Conservation (phyloP, 2,113 vertebrate genomes). For the Elachura formosa region DNA sequence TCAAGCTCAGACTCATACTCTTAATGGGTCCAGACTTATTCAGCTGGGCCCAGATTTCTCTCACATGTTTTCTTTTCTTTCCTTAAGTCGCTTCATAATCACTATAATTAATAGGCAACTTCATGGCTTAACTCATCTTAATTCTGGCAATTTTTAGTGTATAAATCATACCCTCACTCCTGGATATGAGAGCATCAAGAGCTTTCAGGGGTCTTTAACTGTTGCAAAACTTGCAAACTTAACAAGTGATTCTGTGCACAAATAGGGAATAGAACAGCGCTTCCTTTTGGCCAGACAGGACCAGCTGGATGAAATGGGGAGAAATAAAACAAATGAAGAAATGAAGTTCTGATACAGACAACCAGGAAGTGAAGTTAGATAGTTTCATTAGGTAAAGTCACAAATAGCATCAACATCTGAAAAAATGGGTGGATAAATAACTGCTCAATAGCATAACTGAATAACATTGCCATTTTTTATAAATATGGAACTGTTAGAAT, state of each 20-base stretch:
- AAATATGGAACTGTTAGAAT: neutral
- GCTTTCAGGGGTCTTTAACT: neutral
- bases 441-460: neutral
- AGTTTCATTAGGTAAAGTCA: neutral
- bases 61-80: neutral
- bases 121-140: neutral
- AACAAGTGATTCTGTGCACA: neutral
- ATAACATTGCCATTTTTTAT: neutral
- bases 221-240: neutral
- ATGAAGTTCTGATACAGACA: neutral
- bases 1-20: neutral
- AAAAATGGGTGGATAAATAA: neutral
- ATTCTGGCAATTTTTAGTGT: neutral
- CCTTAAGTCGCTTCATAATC: neutral
- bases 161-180: neutral
- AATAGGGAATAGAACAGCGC: neutral
- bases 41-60: neutral
- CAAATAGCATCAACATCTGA: neutral
- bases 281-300: neutral
- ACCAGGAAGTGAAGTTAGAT: neutral
- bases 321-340: neutral
- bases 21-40: neutral
- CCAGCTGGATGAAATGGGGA: neutral
- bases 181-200: neutral
- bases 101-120: neutral